Evolutionary conservation across 1,140 invertebrate species (phyloP).

Genomic region (Penaeus chinensis): DNA sequence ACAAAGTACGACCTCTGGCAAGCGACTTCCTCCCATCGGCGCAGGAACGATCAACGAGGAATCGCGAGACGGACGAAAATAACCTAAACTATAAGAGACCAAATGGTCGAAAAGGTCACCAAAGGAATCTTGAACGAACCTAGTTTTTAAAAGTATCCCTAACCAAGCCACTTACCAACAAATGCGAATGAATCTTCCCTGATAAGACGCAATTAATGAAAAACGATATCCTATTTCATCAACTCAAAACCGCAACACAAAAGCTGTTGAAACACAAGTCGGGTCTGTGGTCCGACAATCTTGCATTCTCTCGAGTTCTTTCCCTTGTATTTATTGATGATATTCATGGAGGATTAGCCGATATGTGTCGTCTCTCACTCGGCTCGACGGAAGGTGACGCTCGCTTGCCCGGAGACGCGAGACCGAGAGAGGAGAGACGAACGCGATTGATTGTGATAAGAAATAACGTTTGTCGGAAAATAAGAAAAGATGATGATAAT

Average conservation of each 20-base stretch:
- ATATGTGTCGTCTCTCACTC: no score
- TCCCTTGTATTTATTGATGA: not conserved
- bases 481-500: no score
- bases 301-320: conserved; percentile 3
- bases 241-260: conserved; percentile 8
- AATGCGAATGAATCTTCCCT: conserved; percentile 1
- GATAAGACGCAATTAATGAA: conserved; percentile 25
- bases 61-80: no score
- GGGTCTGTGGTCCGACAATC: not conserved
- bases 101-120: no score
- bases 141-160: not conserved
- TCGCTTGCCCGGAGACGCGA: no score
- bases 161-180: not conserved
- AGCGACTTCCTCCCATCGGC: not conserved
- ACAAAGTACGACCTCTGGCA: not conserved
- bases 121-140: no score
- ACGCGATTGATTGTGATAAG: no score
- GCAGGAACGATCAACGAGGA: no score
- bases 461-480: no score
- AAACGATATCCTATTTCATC: conserved; percentile 14
- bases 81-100: no score
- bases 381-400: no score
- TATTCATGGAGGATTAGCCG: not conserved
- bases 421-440: no score
- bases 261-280: conserved; percentile 5